These are phyloP conservation scores for Oncorhynchus nerka DNA, from an alignment of 2,113 vertebrate species.

Conservation along the genomic window DNA sequence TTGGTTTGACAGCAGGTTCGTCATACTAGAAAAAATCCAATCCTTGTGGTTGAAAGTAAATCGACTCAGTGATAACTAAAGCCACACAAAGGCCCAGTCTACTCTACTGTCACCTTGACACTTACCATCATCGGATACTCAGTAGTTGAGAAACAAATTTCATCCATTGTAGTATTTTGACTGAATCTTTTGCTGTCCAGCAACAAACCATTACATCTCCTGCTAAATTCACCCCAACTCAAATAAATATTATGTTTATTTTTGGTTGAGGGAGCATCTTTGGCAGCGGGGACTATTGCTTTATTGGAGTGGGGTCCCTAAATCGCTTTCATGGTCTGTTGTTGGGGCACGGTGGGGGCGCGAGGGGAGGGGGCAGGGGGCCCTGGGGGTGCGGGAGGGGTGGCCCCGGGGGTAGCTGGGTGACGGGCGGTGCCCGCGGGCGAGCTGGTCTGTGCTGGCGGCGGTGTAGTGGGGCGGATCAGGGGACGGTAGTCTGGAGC, in stretches of 20 bases:
- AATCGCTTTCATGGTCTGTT: slow-evolving; percentile 59
- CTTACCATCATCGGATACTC: slow-evolving; percentile 52
- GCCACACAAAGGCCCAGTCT: slow-evolving; percentile 20
- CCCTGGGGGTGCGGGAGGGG: slow-evolving; percentile 73
- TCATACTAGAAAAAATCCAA: slow-evolving; percentile 21
- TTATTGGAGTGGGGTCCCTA: slow-evolving; percentile 37
- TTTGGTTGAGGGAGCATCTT: slow-evolving; percentile 37
- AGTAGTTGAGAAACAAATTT: slow-evolving; percentile 74
- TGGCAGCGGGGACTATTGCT: slow-evolving; percentile 47
- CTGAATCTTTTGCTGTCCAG: slow-evolving; percentile 78
- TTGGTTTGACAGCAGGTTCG: slow-evolving; percentile 5
- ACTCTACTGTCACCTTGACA: slow-evolving; percentile 31
- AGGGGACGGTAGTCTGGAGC: slow-evolving; percentile 55
- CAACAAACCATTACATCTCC: slow-evolving; percentile 78
- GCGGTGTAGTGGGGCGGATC: slow-evolving; percentile 24
- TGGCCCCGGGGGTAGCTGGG: slow-evolving; percentile 74
- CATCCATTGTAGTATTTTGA: slow-evolving; percentile 48
- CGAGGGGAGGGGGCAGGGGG: slow-evolving; percentile 72
- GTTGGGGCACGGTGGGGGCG: slow-evolving; percentile 74
- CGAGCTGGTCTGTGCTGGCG: slow-evolving; percentile 47
- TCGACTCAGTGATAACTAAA: background rate
- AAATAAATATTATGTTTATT: slow-evolving; percentile 38
- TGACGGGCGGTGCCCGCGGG: slow-evolving; percentile 58
- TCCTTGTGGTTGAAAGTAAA: slow-evolving; percentile 9
- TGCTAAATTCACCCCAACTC: slow-evolving; percentile 42